phyloP scores from a whole-genome alignment of 2,113 vertebrate species.

The Cathartes aura region DNA sequence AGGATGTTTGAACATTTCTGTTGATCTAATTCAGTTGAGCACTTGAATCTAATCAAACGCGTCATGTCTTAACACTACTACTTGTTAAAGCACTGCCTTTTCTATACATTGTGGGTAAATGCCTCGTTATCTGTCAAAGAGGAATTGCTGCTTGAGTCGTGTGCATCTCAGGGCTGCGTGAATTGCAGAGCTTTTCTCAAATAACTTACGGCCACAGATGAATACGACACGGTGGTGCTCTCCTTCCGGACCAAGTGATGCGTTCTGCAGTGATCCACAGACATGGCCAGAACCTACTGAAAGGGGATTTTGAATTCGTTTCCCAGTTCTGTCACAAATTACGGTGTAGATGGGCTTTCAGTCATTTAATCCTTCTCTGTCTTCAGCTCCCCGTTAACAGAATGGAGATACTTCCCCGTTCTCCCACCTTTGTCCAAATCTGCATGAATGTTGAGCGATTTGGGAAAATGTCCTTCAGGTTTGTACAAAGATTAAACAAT shows the following conservation, averaged over 20 bases:
- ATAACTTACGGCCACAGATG: neutral
- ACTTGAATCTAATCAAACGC: neutral
- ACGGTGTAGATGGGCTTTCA: fast-evolving
- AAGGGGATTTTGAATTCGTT: fast-evolving
- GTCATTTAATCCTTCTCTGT: neutral
- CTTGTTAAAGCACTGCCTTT: neutral
- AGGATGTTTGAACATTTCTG: neutral
- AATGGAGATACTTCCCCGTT: neutral
- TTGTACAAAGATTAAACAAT: neutral
- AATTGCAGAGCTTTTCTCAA: neutral
- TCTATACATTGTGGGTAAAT: neutral
- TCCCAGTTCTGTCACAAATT: neutral
- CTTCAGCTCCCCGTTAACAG: neutral
- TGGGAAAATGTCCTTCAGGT: neutral
- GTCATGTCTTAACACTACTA: neutral
- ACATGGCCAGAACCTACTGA: fast-evolving
- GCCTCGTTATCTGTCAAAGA: fast-evolving
- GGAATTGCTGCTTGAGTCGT: fast-evolving
- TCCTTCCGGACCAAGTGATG: neutral
- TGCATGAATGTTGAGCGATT: neutral
- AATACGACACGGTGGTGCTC: neutral
- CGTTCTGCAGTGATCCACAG: neutral
- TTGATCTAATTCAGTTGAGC: neutral
- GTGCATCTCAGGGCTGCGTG: neutral
- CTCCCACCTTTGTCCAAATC: neutral